These are phyloP conservation scores for Atopsyche davidsoni DNA, from an alignment of 1,140 invertebrate species.

Conservation along the genomic window DNA sequence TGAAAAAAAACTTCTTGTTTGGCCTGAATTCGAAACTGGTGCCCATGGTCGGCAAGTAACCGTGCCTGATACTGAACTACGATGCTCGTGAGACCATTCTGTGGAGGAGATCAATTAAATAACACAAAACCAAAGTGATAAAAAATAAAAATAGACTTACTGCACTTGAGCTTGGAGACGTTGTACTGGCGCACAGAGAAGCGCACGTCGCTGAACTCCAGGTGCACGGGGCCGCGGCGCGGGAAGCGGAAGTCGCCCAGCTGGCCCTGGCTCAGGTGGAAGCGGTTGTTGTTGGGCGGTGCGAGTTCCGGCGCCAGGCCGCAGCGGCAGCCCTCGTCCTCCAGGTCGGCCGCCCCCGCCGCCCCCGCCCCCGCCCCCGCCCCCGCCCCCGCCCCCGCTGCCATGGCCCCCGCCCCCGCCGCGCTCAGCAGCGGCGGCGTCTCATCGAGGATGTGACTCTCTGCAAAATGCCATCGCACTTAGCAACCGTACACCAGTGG, in stretches of 20 bases:
- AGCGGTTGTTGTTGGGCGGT: slow-evolving; percentile 41
- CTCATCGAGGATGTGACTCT: no score
- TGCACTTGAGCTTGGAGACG: slow-evolving; percentile 35
- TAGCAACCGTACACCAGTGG: no score
- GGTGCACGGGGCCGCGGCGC: slow-evolving; percentile 50
- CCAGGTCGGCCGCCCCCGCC: background rate
- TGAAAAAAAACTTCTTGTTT: no score
- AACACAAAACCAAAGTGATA: background rate
- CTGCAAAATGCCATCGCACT: no score
- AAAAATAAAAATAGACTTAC: slow-evolving; percentile 33
- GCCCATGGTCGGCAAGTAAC: no score
- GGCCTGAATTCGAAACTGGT: no score
- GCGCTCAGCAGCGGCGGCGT: slow-evolving; percentile 9
- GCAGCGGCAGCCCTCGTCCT: background rate
- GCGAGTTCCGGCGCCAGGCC: slow-evolving; percentile 1
- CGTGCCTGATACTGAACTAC: no score
- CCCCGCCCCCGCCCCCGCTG: slow-evolving; percentile 13
- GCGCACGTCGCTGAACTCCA: slow-evolving; percentile 63
- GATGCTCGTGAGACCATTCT: background rate
- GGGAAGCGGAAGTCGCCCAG: slow-evolving; percentile 25
- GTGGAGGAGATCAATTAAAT: background rate
- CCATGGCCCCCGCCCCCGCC: slow-evolving; percentile 13
- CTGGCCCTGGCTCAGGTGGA: slow-evolving; percentile 35
- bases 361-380: background rate
- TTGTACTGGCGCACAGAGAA: slow-evolving; percentile 51